Evolutionary conservation across 2,113 vertebrate genomes (phyloP).

Genomic region (Condylura cristata): DNA sequence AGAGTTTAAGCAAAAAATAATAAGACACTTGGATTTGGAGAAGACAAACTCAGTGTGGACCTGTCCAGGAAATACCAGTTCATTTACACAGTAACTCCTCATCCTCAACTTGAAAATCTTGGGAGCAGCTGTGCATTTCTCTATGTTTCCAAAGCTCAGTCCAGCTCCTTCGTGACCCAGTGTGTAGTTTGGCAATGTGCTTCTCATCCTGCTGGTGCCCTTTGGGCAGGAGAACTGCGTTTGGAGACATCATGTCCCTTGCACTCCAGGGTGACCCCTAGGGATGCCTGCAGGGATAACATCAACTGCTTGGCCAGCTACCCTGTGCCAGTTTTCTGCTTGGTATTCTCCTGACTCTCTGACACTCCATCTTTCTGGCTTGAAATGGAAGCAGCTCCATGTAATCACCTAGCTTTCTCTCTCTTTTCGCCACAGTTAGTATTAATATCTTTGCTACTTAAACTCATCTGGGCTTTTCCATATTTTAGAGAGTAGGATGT

Average conservation of each 20-base stretch:
- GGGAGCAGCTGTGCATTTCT: constrained; percentile 83
- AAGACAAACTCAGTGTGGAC: constrained; percentile 65
- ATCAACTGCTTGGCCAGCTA: background rate
- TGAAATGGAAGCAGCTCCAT: background rate
- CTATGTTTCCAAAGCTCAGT: constrained; percentile 76
- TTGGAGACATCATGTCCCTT: background rate
- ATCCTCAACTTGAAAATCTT: constrained; percentile 79
- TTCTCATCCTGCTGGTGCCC: constrained; percentile 76
- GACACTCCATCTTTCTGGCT: background rate
- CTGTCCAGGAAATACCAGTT: constrained; percentile 83
- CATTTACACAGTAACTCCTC: constrained; percentile 82
- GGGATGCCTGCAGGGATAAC: constrained; percentile 54
- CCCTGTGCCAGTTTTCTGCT: background rate
- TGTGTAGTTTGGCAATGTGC: constrained; percentile 76
- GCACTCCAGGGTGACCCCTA: background rate
- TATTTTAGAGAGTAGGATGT: background rate
- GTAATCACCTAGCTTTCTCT: background rate
- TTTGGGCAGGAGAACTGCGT: constrained; percentile 69
- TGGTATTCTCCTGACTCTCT: background rate
- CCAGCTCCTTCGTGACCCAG: constrained; percentile 82
- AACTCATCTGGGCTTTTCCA: background rate
- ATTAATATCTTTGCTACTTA: background rate
- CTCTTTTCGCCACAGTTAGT: background rate
- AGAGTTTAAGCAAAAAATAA: constrained; percentile 65
- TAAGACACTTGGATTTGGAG: constrained; percentile 58